Percentiles rank a stretch among this genome's conserved stretches.
Evolutionary conservation across 2,888 invertebrate genomes (phyloP).

Genomic region (Alsophila aescularia): DNA sequence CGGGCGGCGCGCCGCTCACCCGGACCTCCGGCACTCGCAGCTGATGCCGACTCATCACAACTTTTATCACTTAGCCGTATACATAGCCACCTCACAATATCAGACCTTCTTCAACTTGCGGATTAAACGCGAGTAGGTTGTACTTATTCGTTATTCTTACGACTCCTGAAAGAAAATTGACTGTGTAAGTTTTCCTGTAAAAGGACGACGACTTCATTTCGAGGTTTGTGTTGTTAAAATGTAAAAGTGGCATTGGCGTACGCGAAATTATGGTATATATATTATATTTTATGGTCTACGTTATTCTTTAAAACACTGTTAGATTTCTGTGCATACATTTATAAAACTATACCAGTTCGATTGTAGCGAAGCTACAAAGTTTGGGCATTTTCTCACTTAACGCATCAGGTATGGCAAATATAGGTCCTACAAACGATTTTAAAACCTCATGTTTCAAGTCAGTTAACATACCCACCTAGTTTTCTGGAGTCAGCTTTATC

Average conservation of each 20-base stretch:
- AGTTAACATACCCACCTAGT: too few species aligned
- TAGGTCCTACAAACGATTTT: too few species aligned
- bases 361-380: too few species aligned
- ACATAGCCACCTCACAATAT: conserved; percentile 24
- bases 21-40: conserved; percentile 88
- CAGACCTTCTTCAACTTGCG: background rate
- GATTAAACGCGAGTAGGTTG: background rate
- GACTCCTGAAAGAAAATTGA: background rate
- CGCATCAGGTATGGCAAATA: too few species aligned
- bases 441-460: too few species aligned
- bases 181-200: background rate
- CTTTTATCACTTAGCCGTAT: conserved; percentile 65
- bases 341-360: too few species aligned
- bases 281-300: too few species aligned
- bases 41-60: conserved; percentile 80
- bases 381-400: too few species aligned
- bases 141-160: background rate
- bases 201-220: background rate
- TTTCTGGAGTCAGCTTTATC: too few species aligned
- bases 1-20: conserved; percentile 84
- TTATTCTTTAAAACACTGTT: too few species aligned
- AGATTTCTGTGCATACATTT: too few species aligned
- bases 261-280: background rate
- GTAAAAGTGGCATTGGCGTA: background rate
- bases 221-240: conserved; percentile 13